Evolutionary conservation across 35 echinoderm and acorn worm species (phyloP), one percentile per base, ranked within the genome.

Genomic region (Apostichopus californicus): DNA sequence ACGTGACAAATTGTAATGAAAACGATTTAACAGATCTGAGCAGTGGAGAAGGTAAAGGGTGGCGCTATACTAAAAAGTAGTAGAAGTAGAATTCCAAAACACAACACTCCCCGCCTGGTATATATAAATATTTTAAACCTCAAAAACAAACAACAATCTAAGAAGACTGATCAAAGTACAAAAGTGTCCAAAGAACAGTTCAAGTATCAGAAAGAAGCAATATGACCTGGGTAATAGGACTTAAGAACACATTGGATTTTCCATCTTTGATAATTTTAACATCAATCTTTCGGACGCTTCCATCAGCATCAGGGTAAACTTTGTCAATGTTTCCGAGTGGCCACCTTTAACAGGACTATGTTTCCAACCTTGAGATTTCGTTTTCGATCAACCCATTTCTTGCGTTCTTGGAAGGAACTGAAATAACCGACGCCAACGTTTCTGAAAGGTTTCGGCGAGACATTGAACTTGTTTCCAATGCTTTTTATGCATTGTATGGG

Each of bases 301-400:
- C 88, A 93, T 96, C 92, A 56, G 5, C 23, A 56, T 22, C 56
- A 9, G 79, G 78, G 77, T 58, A 78, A 66, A 79, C 54, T 10
- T 92, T 72, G 5, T 73, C 18, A 12, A 96, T 57, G 15, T 63
- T 6, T 34, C 63, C 95, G 13, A 93, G n/a, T 15, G 61, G 86
- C 92, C 95, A 96, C 88, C 77, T 86, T 89, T 14, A 93, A 17
- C 0, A 96, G 21, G 6, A 94, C 95, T 0, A 96, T 73, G 80
- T 96, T 84, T n/a, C 84, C 93, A 2, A 72, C 56, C 14, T 77
- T 53, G 0, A 94, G 21, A 57, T 95, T 93, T 20, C 56, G 91
- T 20, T 58, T 80, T 57, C 54, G 28, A 9, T 57, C 17, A 52
- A 22, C 56, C 91, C 94, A 95, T 56, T 95, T 95, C 53, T 86